Base-by-base conservation (phyloP, 2,797 vertebrate genomes). In the Arnoldichthys spilopterus region DNA sequence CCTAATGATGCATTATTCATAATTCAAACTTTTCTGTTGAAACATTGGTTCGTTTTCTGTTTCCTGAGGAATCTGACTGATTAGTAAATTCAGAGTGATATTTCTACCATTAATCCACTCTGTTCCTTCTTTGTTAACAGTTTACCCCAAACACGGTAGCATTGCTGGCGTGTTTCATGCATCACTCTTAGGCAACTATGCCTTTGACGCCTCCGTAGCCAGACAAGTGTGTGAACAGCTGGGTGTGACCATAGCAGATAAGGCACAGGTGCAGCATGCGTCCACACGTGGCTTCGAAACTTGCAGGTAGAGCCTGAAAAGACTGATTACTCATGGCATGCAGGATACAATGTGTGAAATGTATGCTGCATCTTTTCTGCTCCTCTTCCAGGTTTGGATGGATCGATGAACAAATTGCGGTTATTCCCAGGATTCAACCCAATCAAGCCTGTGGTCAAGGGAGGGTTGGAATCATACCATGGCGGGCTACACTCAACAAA, bases 381-480 rank as follows among this genome's bases (percentile, higher is more conserved):
- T 6, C 9, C 2, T 15, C 16, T 34, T 34, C 20, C 26, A 94
- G 94, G 87, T 94, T 84, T 58, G 94, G 93, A 11, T 94, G 94
- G 94, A 80, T 89, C 4, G 93, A 94, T 84, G 94, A 94, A 79
- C 89, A 94, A 82, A 85, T 93, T 3, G 90, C 76, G 2, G 89
- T 95, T n/a, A 49, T 94, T 85, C 93, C 93, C 20, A 90, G 94
- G 15, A 85, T 88, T n/a, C 80, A 71, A 0, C 37, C 87, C 0
- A 84, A 86, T 6, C 0, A 0, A 0, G 73, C 1, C 0, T 95
- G 94, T 73, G 94, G 93, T 26, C 0, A 78, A 16, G 92, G 87
- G 24, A 12, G 4, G 2, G 89, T 49, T 0, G 93, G 94, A 9
- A 32, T 94, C 80, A 82, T 93, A 51, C 8, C 15, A 9, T 94